Percentiles rank a stretch among this genome's conserved stretches.
phyloP scores from a whole-genome alignment of 2,888 invertebrate species.

The Onthophagus sagittarius region DNA sequence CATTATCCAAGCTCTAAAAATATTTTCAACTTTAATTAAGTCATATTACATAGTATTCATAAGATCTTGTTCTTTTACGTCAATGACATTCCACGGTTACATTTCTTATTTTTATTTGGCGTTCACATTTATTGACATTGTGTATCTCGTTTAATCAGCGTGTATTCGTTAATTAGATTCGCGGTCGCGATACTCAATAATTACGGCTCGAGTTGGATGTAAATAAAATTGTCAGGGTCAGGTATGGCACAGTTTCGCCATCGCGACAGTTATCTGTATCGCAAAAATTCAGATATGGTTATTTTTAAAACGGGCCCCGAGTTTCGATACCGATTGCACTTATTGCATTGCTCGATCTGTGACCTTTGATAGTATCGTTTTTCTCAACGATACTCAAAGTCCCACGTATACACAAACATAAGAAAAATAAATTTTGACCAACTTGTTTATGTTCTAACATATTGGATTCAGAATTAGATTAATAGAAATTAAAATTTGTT shows the following conservation, averaged over 20 bases:
- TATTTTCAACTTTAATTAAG: background rate
- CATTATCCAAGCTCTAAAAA: background rate
- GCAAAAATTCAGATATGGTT: constrained; percentile 13
- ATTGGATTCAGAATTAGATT: background rate
- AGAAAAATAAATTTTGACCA: background rate
- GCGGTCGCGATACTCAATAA: constrained; percentile 9
- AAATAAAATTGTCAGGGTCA: constrained; percentile 48
- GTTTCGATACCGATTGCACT: constrained; percentile 13
- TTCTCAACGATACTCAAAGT: background rate
- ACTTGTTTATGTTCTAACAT: too few relatives aligned
- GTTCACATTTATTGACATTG: background rate
- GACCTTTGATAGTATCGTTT: background rate
- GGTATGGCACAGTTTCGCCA: constrained; percentile 34
- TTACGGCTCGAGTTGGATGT: constrained; percentile 19
- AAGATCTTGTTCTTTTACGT: background rate
- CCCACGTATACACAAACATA: background rate
- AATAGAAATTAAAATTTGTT: background rate
- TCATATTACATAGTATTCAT: background rate
- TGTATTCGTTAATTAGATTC: constrained; percentile 9
- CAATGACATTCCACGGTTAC: background rate
- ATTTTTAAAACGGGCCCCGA: constrained; percentile 9
- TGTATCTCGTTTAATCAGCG: background rate
- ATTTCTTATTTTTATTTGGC: background rate
- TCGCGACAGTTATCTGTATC: constrained; percentile 37
- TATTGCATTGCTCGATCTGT: constrained; percentile 13